Percentiles rank a stretch among this genome's conserved stretches.
Evolutionary conservation across 2,797 vertebrate species (phyloP).

Genomic region (Gambelia wislizenii): DNA sequence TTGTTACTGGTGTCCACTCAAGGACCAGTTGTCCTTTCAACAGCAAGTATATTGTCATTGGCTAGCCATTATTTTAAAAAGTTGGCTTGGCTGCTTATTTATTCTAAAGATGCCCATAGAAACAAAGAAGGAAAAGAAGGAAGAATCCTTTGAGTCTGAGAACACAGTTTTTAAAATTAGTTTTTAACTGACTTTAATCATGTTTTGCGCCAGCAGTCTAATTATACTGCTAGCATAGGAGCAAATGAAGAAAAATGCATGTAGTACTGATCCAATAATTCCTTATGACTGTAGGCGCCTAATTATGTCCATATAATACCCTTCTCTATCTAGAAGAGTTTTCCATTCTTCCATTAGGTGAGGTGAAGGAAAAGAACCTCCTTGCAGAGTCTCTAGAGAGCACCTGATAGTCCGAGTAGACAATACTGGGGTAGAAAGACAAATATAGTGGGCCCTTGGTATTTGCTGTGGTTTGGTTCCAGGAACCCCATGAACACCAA

Average conservation of each 20-base stretch:
- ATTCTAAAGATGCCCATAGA: conserved; percentile 13
- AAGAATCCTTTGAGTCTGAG: not conserved
- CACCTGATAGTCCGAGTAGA: no score
- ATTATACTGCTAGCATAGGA: not conserved
- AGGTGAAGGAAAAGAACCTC: not conserved
- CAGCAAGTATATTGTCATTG: conserved; percentile 65
- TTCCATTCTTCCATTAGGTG: not conserved
- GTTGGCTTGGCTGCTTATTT: no score
- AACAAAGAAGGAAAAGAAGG: conserved; percentile 44
- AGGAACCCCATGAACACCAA: no score
- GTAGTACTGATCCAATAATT: not conserved
- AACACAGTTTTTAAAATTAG: not conserved
- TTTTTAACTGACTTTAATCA: not conserved
- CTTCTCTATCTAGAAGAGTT: not conserved
- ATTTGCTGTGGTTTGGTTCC: no score
- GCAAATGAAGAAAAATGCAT: not conserved
- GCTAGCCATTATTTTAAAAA: conserved; percentile 51
- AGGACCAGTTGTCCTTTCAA: conserved; percentile 71
- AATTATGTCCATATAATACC: not conserved
- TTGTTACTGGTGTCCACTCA: conserved; percentile 50
- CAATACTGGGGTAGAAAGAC: no score
- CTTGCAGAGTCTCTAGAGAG: no score
- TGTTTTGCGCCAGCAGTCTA: not conserved
- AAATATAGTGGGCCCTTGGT: no score
- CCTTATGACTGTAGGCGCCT: not conserved